phyloP scores from a whole-genome alignment of 2,888 invertebrate genomes.

The Tortrix viridana region DNA sequence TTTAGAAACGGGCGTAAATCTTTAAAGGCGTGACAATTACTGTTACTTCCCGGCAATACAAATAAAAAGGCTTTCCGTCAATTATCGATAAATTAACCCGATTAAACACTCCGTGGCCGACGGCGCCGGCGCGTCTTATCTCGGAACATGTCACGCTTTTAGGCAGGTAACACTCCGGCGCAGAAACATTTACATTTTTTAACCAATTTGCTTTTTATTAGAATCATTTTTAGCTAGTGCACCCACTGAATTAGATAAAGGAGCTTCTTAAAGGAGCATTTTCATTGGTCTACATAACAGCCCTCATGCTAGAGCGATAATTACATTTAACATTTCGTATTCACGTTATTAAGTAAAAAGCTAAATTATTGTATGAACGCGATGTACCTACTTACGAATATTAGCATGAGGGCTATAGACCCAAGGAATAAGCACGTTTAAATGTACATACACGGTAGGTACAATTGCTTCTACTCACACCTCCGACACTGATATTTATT shows the following conservation, averaged over 20 bases:
- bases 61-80: slow-evolving; percentile 84
- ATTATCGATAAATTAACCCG: slow-evolving; percentile 85
- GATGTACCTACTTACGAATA: too few species aligned
- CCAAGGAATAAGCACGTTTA: too few species aligned
- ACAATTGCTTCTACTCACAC: slow-evolving; percentile 17
- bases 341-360: too few species aligned
- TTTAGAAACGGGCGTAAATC: slow-evolving; percentile 84
- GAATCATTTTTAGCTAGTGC: slow-evolving; percentile 39
- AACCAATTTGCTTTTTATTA: slow-evolving; percentile 80
- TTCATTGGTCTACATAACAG: too few species aligned
- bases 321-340: too few species aligned
- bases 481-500: slow-evolving; percentile 34
- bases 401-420: too few species aligned
- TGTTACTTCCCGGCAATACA: slow-evolving; percentile 83
- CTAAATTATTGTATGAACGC: too few species aligned
- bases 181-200: slow-evolving; percentile 71
- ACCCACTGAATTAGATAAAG: slow-evolving; percentile 17
- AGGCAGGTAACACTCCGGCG: slow-evolving; percentile 73
- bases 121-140: slow-evolving; percentile 81
- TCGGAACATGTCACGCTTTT: slow-evolving; percentile 81
- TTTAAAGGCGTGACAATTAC: slow-evolving; percentile 85
- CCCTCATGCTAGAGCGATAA: too few species aligned
- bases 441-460: too few species aligned
- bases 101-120: slow-evolving; percentile 79
- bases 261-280: not conserved